Evolutionary conservation across 2,113 vertebrate genomes (phyloP).

Genomic region (Erinaceus europaeus): DNA sequence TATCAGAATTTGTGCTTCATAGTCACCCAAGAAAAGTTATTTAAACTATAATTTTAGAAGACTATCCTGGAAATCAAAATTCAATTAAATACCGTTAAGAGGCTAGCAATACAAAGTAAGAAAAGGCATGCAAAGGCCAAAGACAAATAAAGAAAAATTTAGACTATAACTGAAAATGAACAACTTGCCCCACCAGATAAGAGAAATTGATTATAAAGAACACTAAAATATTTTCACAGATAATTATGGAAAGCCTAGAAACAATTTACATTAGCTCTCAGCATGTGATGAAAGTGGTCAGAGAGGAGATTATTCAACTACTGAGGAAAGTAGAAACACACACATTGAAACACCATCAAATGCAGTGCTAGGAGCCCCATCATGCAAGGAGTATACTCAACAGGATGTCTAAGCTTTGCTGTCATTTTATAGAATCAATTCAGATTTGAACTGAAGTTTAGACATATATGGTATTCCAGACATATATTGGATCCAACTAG

Average conservation of each 20-base stretch:
- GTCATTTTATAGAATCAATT: slow-evolving; percentile 8
- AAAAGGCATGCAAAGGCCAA: slow-evolving; percentile 12
- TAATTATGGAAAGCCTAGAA: not conserved
- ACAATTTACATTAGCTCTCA: not conserved
- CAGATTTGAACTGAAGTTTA: slow-evolving; percentile 11
- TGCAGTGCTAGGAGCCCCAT: too few species aligned
- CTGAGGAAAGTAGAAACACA: slow-evolving; percentile 11
- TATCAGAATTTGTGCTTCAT: slow-evolving; percentile 13
- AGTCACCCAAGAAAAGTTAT: slow-evolving; percentile 16
- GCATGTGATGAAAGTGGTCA: not conserved
- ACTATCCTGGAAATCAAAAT: slow-evolving; percentile 16
- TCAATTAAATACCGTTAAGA: slow-evolving; percentile 25
- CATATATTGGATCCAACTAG: not conserved
- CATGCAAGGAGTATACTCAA: too few species aligned
- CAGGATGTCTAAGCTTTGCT: too few species aligned
- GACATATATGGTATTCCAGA: not conserved
- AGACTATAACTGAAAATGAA: not conserved
- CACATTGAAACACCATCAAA: too few species aligned
- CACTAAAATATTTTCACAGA: not conserved
- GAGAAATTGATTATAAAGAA: not conserved
- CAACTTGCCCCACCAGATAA: not conserved
- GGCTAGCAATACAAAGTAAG: not conserved
- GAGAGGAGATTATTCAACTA: not conserved
- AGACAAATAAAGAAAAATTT: not conserved
- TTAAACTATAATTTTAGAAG: slow-evolving; percentile 18